These are phyloP conservation scores for Chaenogobius annularis DNA, from an alignment of 2,113 vertebrate species.

Conservation along the genomic window DNA sequence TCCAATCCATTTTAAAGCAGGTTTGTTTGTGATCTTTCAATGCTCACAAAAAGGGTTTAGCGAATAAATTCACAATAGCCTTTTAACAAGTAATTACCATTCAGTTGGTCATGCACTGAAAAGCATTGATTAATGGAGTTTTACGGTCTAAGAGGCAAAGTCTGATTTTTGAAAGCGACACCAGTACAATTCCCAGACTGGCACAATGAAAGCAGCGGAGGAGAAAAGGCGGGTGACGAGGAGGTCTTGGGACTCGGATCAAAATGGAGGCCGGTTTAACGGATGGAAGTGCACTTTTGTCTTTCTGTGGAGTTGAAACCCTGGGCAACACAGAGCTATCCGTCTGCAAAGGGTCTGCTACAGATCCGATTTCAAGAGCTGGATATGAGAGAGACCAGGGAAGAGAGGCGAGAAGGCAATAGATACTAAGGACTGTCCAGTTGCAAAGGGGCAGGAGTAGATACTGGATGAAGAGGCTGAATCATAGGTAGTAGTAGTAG, in stretches of 20 bases:
- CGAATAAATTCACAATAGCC: neutral
- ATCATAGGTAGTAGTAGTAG: no score
- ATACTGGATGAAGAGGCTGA: neutral
- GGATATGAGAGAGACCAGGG: conserved; percentile 10
- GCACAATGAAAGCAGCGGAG: neutral
- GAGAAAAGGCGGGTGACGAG: conserved; percentile 7
- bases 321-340: conserved; percentile 54
- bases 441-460: neutral
- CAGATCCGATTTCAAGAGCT: conserved; percentile 58
- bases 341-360: conserved; percentile 50
- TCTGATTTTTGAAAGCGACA: neutral
- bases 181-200: neutral
- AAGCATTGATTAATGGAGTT: neutral
- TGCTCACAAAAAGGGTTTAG: neutral
- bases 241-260: conserved; percentile 4
- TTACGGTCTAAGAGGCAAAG: neutral
- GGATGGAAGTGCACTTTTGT: conserved; percentile 59
- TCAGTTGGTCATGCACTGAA: neutral
- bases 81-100: conserved; percentile 1
- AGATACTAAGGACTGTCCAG: neutral
- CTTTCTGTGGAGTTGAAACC: conserved; percentile 55
- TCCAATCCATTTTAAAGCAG: no score
- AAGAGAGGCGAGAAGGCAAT: neutral
- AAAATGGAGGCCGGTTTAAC: conserved; percentile 50
- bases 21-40: neutral